These are phyloP conservation scores for Lasioglossum figueresi DNA, from an alignment of 2,888 invertebrate species.

Conservation along the genomic window DNA sequence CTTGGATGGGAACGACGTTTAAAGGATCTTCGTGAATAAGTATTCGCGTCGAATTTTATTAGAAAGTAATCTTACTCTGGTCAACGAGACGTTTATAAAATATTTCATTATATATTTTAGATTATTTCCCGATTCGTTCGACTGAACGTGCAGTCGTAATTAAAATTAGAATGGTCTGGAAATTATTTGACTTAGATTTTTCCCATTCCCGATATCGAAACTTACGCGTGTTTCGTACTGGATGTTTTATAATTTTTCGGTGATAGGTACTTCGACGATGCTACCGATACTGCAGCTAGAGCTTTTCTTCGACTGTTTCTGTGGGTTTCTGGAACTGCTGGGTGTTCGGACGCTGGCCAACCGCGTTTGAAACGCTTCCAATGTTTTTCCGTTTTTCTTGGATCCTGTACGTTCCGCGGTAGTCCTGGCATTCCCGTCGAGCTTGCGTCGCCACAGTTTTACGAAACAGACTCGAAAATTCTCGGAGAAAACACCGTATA, in stretches of 20 bases:
- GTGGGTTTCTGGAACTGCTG: constrained; percentile 68
- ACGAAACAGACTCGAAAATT: constrained; percentile 85
- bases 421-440: constrained; percentile 50
- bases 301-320: constrained; percentile 75
- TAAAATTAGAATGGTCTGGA: constrained; percentile 6
- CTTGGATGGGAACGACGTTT: background rate
- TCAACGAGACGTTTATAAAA: constrained; percentile 32
- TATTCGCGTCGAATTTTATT: background rate
- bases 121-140: background rate
- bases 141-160: constrained; percentile 1
- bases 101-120: constrained; percentile 19
- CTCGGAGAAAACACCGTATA: constrained; percentile 86
- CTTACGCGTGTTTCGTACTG: background rate
- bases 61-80: background rate
- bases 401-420: constrained; percentile 57
- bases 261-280: constrained; percentile 79
- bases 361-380: constrained; percentile 76
- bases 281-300: constrained; percentile 80
- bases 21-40: background rate
- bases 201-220: background rate
- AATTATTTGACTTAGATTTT: background rate
- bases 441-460: constrained; percentile 81
- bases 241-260: constrained; percentile 74
- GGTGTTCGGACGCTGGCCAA: constrained; percentile 69
- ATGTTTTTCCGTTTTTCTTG: constrained; percentile 66